phyloP scores from a whole-genome alignment of 2,113 vertebrate genomes.

The Amphilophus citrinellus region DNA sequence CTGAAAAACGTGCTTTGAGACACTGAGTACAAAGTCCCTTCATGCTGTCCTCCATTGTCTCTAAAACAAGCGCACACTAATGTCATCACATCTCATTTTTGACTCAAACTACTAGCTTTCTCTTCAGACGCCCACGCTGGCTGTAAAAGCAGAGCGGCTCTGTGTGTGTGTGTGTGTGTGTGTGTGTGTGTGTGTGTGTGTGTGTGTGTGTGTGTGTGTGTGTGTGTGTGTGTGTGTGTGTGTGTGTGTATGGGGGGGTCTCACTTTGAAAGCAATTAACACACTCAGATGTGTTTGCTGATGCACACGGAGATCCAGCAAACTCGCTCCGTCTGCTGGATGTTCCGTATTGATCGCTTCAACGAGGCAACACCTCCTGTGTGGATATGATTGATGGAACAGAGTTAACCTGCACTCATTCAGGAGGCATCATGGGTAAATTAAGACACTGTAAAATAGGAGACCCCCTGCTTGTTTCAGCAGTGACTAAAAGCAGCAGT shows the following conservation, averaged over 20 bases:
- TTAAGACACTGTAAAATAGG: not conserved
- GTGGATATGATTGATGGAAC: slow-evolving; percentile 20
- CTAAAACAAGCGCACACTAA: not conserved
- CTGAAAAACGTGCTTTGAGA: not conserved
- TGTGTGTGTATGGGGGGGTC: not conserved
- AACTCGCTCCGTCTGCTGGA: slow-evolving; percentile 6
- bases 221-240: not conserved
- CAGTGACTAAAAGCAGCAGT: not conserved
- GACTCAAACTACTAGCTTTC: slow-evolving; percentile 11
- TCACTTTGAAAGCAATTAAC: slow-evolving; percentile 21
- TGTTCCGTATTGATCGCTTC: slow-evolving; percentile 33
- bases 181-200: not conserved
- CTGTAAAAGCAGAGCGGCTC: slow-evolving; percentile 17
- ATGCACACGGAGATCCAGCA: not conserved
- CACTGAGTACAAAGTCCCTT: not conserved
- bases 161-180: slow-evolving; percentile 6
- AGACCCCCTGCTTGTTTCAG: not conserved
- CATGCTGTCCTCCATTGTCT: not conserved
- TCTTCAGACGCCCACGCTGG: slow-evolving; percentile 5
- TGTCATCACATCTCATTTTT: not conserved
- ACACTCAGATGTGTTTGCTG: slow-evolving; percentile 7
- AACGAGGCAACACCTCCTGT: slow-evolving; percentile 20
- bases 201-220: not conserved
- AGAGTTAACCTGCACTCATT: not conserved
- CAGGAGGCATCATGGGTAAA: slow-evolving; percentile 17